These are phyloP conservation scores for Sandelia bainsii DNA, from an alignment of 2,797 vertebrate species.

Conservation along the genomic window DNA sequence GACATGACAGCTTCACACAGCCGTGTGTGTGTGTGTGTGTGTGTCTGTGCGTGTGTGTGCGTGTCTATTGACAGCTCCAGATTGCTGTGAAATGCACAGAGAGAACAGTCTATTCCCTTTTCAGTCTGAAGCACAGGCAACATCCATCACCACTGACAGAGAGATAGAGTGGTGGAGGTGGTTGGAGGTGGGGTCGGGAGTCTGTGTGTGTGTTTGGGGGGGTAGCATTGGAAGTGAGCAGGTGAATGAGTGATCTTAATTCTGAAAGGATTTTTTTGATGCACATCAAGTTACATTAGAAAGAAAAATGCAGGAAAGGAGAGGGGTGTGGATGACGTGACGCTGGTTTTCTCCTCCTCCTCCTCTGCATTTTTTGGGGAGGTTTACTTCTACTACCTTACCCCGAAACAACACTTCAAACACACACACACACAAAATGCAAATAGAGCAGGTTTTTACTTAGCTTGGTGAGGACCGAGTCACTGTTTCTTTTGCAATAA, in stretches of 20 bases:
- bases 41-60: slow-evolving; percentile 35
- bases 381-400: slow-evolving; percentile 5
- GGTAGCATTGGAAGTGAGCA: slow-evolving; percentile 69
- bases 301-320: slow-evolving; percentile 4
- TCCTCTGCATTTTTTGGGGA: background rate
- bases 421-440: slow-evolving; percentile 5
- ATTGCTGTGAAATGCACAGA: slow-evolving; percentile 77
- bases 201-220: background rate
- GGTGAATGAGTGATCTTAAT: slow-evolving; percentile 78
- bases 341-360: background rate
- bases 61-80: slow-evolving; percentile 74
- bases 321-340: background rate
- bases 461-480: slow-evolving; percentile 37
- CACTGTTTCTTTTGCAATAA: slow-evolving; percentile 1
- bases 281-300: slow-evolving; percentile 73
- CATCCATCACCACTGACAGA: slow-evolving; percentile 78
- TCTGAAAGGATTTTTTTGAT: slow-evolving; percentile 69
- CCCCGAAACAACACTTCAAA: slow-evolving; percentile 16
- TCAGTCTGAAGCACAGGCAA: slow-evolving; percentile 74
- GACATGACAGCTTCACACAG: slow-evolving; percentile 72
- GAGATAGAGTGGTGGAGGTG: slow-evolving; percentile 4
- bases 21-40: slow-evolving; percentile 30
- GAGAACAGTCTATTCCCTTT: slow-evolving; percentile 79
- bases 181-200: slow-evolving; percentile 18
- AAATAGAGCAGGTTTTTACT: slow-evolving; percentile 46